These are phyloP conservation scores for Zelleria hepariella DNA, from an alignment of 2,888 invertebrate genomes.

Conservation along the genomic window DNA sequence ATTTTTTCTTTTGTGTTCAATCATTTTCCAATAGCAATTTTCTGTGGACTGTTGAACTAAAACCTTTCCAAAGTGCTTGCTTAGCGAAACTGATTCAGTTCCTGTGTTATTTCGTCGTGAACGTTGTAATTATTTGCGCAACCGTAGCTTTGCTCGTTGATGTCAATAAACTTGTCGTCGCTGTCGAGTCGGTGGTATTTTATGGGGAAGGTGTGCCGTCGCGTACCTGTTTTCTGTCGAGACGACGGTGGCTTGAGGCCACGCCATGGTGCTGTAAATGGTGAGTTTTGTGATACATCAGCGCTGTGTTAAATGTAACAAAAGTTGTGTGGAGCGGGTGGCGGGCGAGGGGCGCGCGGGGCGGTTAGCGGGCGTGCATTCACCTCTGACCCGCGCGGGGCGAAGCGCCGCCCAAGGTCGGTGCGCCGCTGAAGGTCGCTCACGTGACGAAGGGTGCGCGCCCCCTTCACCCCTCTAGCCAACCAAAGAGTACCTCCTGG, in stretches of 20 bases:
- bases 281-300: constrained; percentile 24
- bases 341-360: constrained; percentile 30
- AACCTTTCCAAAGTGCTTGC: constrained; percentile 38
- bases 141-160: constrained; percentile 52
- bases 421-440: constrained; percentile 70
- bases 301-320: constrained; percentile 19
- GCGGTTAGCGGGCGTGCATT: constrained; percentile 49
- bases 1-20: constrained; percentile 46
- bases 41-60: constrained; percentile 45
- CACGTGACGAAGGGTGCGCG: constrained; percentile 67
- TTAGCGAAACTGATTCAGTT: constrained; percentile 37
- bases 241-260: constrained; percentile 45
- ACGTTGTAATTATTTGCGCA: constrained; percentile 39
- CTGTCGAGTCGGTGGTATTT: constrained; percentile 48
- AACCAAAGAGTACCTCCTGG: no score
- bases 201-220: constrained; percentile 70
- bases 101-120: constrained; percentile 39
- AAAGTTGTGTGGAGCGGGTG: constrained; percentile 15
- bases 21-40: constrained; percentile 42
- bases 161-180: constrained; percentile 65
- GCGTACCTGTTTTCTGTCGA: constrained; percentile 58
- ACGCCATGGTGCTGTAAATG: constrained; percentile 26
- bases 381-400: constrained; percentile 71
- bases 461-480: constrained; percentile 40
- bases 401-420: constrained; percentile 68